phyloP scores from a whole-genome alignment of 2,797 vertebrate species.

The Danio jaintianensis region DNA sequence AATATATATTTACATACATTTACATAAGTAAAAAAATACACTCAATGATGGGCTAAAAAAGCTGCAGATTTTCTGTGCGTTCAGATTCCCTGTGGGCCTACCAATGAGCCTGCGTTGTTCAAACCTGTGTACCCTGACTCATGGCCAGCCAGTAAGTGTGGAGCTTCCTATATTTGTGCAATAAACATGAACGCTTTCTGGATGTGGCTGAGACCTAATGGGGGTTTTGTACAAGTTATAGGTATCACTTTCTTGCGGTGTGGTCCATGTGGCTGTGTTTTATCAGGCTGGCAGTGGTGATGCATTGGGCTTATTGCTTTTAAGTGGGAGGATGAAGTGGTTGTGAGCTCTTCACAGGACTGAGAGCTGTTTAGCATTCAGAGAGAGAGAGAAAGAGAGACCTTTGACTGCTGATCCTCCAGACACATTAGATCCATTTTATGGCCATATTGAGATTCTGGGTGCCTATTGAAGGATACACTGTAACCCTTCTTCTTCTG shows the following conservation, averaged over 20 bases:
- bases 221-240: slow-evolving; percentile 25
- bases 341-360: slow-evolving; percentile 51
- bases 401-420: slow-evolving; percentile 51
- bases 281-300: slow-evolving; percentile 33
- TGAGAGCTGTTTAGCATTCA: slow-evolving; percentile 59
- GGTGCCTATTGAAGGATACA: slow-evolving; percentile 47
- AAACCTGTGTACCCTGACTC: neutral
- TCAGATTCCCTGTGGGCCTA: no score
- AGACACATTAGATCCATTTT: slow-evolving; percentile 42
- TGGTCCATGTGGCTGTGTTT: slow-evolving; percentile 41
- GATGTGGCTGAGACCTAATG: slow-evolving; percentile 20
- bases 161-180: slow-evolving; percentile 6
- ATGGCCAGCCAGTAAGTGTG: neutral
- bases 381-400: slow-evolving; percentile 37
- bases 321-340: slow-evolving; percentile 58
- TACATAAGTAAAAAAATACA: no score
- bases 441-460: slow-evolving; percentile 47
- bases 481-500: slow-evolving; percentile 43
- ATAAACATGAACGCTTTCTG: neutral
- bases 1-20: no score
- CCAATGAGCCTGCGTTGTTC: neutral
- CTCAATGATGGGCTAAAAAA: no score
- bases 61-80: no score
- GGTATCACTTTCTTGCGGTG: slow-evolving; percentile 11
- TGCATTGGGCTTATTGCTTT: slow-evolving; percentile 43